Base-by-base conservation (phyloP, 2,888 invertebrate species). In the Drosophila vallismaia region DNA sequence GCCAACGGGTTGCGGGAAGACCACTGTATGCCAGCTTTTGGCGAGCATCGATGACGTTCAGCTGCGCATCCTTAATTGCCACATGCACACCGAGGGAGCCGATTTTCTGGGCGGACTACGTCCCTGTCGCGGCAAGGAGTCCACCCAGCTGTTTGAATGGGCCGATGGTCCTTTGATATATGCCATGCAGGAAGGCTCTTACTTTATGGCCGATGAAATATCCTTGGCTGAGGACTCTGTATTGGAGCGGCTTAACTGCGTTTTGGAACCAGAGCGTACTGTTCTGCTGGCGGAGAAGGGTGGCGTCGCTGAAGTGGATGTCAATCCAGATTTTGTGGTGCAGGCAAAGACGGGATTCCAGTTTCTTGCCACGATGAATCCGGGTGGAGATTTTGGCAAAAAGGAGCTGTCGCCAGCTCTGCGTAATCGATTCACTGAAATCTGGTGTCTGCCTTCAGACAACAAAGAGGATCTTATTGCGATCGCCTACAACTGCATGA, bases 331-430 rank as follows among this genome's bases (percentile, higher is more conserved):
- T 29, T 93, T 94, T 51, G 93, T 94, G 31, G 92, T 95, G 3
- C 93, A 95, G 44, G 94, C 94, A 0, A 96, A 96, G 59, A 90
- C 94, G 5, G 94, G 94, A 8, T 99, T 99, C 90, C 95, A 96
- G 81, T 97, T 99, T 86, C 94, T 99, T 63, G 98, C 97, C 1
- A 99, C 99, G 0, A 99, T 99, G 99, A 99, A 99, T 93, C 99
- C 99, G 6, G 99, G 99, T 9, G 99, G 99, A 0, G 99, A 99
- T 93, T 99, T 97, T 90, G 99, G 99, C 3, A 99, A 99, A 91
- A 99, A 99, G 90, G 99, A 99, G 93, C 93, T 99, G 8, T 99
- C 99, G 0, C 99, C 99, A 0, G 99, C 99, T 0, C 92, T 99
- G 52, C 93, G 99, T 53, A 99, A 99, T 93, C 94, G 99, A 50